phyloP scores from a whole-genome alignment of 2,797 vertebrate species.

The Simalia tracyae region DNA sequence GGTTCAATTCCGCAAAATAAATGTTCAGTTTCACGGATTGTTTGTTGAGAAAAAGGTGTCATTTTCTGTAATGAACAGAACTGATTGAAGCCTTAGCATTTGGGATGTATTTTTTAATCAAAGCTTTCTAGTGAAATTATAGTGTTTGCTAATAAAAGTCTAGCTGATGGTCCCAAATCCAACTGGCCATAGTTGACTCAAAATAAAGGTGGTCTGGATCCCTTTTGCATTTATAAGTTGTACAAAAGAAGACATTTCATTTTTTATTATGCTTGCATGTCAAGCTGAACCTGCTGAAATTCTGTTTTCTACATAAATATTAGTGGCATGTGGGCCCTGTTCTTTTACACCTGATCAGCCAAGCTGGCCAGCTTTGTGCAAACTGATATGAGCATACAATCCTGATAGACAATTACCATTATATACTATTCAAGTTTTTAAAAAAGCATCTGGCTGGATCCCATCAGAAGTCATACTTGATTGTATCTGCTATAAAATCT shows the following conservation, averaged over 20 bases:
- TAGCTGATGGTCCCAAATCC: neutral
- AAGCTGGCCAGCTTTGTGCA: neutral
- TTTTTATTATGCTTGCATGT: neutral
- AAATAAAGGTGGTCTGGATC: neutral
- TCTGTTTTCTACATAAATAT: neutral
- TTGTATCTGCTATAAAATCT: neutral
- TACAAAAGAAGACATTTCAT: neutral
- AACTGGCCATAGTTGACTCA: neutral
- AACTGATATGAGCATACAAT: neutral
- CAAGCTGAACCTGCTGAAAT: neutral
- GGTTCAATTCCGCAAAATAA: constrained; percentile 64
- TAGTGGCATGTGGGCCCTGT: neutral
- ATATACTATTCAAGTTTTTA: neutral
- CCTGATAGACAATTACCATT: neutral
- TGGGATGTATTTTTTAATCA: constrained; percentile 28
- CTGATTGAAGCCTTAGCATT: constrained; percentile 38
- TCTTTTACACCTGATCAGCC: neutral
- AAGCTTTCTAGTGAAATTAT: constrained; percentile 28
- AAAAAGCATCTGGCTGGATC: neutral
- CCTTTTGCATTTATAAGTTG: neutral
- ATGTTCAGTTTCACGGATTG: constrained; percentile 59
- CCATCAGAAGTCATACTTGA: neutral
- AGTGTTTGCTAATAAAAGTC: constrained; percentile 1
- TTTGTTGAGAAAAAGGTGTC: constrained; percentile 55
- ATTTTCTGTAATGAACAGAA: constrained; percentile 48